Evolutionary conservation across 2,797 vertebrate species (phyloP), one percentile per base, ranked within the genome.

Genomic region (Dryobates pubescens): DNA sequence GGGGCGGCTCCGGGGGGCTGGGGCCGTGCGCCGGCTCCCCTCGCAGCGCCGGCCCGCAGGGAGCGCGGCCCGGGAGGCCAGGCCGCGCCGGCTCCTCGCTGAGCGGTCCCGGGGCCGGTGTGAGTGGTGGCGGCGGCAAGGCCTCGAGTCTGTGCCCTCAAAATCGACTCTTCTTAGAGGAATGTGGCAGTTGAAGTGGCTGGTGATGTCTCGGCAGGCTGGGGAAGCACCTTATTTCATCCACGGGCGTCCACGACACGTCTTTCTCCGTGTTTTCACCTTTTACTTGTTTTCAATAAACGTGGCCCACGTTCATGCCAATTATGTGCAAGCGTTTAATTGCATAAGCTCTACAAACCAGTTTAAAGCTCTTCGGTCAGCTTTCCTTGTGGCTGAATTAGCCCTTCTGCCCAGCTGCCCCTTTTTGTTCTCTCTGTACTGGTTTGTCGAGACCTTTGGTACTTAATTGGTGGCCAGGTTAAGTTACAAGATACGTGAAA

Each of bases 191-290:
- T 51, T 24, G 13, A 24, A 51, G 5, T 2, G 13, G 16, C 69
- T 5, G 43, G 32, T 3, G 1, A 29, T 3, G 0, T 2, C 17
- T 27, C 9, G 49, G 49, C 15, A 17, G 54, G 15, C 27, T 30
- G 27, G 58, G 10, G 27, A 10, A 45, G 17, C 1, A 0, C 14
- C 15, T 0, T 3, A 0, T 3, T 17, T 13, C 30, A 4, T 3
- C 9, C 3, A 0, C 17, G 2, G 12, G 4, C 11, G 38, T 6
- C 4, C 8, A 58, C 17, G 6, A 1, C 1, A 1, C 27, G 23
- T 4, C 2, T 36, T 8, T 3, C 22, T 9, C 7, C 0, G 0
- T 9, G 0, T 57, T 80, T 58, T 45, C 13, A 1, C 17, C 23
- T 24, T 24, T 19, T 19, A 2, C 26, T 30, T 23, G 49, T 23